These are phyloP conservation scores for Epinephelus awoara DNA, from an alignment of 2,797 vertebrate genomes.

Conservation along the genomic window DNA sequence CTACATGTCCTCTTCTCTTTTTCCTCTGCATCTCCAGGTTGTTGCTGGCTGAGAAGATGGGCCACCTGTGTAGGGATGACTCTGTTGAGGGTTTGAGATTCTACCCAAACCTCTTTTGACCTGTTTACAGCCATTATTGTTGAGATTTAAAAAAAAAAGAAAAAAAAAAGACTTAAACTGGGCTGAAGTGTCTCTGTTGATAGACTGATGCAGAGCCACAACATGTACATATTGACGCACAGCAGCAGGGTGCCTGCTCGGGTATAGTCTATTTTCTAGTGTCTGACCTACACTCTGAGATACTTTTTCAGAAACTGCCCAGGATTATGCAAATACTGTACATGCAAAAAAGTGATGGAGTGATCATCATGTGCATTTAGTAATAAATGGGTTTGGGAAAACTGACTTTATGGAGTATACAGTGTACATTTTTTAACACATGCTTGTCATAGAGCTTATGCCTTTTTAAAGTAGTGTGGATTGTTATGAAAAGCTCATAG, in stretches of 20 bases:
- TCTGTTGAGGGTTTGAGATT: slow-evolving; percentile 98
- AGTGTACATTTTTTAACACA: background rate
- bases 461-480: background rate
- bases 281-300: background rate
- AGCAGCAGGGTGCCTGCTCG: slow-evolving; percentile 14
- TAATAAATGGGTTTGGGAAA: slow-evolving; percentile 36
- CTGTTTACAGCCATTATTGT: slow-evolving; percentile 1
- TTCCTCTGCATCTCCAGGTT: slow-evolving; percentile 83
- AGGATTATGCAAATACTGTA: slow-evolving; percentile 21
- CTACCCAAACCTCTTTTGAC: slow-evolving; percentile 96
- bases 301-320: slow-evolving; percentile 4
- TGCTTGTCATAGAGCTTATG: background rate
- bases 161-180: background rate
- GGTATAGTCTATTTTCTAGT: background rate
- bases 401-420: background rate
- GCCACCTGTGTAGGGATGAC: slow-evolving; percentile 97
- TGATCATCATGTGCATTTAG: background rate
- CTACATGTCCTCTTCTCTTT: slow-evolving; percentile 17
- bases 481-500: background rate
- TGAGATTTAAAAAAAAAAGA: background rate
- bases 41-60: slow-evolving; percentile 98
- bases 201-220: slow-evolving; percentile 25
- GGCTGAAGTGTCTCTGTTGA: background rate
- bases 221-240: background rate
- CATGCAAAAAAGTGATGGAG: background rate